These are phyloP conservation scores for Phyllotreta striolata DNA, from an alignment of 2,888 invertebrate genomes.

Conservation along the genomic window DNA sequence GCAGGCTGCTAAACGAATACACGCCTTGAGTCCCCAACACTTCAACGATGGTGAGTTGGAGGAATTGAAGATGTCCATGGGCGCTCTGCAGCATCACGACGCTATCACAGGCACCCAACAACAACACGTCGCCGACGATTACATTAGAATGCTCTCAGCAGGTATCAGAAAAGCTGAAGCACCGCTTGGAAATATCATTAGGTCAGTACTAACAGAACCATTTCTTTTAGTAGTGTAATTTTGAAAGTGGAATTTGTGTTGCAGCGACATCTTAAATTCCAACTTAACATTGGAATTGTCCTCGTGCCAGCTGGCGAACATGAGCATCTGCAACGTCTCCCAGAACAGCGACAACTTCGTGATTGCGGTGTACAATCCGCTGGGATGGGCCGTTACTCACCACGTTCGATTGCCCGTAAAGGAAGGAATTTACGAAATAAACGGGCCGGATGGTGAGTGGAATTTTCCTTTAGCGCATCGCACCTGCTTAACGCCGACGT, in stretches of 20 bases:
- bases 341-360: slow-evolving; percentile 70
- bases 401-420: slow-evolving; percentile 72
- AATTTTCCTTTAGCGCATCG: background rate
- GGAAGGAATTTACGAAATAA: slow-evolving; percentile 66
- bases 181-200: slow-evolving; percentile 44
- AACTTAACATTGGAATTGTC: slow-evolving; percentile 52
- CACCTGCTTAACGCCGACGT: background rate
- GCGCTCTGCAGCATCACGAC: slow-evolving; percentile 90
- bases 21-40: slow-evolving; percentile 66
- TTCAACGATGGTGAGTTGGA: slow-evolving; percentile 63
- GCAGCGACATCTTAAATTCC: slow-evolving; percentile 14
- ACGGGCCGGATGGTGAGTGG: slow-evolving; percentile 67
- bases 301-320: slow-evolving; percentile 74
- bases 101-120: slow-evolving; percentile 86
- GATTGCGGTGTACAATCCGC: slow-evolving; percentile 78
- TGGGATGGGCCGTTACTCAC: slow-evolving; percentile 68
- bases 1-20: slow-evolving; percentile 71
- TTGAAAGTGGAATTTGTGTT: too few relatives aligned
- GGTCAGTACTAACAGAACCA: slow-evolving; percentile 48
- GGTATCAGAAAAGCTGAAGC: slow-evolving; percentile 68
- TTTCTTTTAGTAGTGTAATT: too few relatives aligned
- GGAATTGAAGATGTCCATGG: slow-evolving; percentile 68
- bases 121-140: slow-evolving; percentile 85
- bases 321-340: slow-evolving; percentile 74
- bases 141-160: slow-evolving; percentile 75